Evolutionary conservation across 2,888 invertebrate genomes (phyloP).

Genomic region (Magallana nippona): DNA sequence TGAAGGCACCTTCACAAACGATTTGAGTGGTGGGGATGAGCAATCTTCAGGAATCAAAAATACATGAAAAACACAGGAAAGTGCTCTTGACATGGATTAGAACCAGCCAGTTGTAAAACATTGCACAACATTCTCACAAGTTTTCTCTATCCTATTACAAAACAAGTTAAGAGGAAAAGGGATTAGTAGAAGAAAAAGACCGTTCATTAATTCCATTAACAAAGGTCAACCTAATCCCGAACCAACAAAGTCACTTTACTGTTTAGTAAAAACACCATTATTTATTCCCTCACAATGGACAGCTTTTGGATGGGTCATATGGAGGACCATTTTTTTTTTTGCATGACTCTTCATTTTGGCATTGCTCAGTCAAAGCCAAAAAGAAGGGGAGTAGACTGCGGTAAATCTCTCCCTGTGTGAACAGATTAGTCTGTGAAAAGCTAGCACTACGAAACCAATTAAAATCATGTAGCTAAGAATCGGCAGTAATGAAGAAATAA

Average conservation of each 20-base stretch:
- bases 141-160: constrained; percentile 23
- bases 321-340: neutral
- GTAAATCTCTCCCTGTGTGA: constrained; percentile 3
- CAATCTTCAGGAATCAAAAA: neutral
- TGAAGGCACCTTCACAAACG: too few species aligned
- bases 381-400: neutral
- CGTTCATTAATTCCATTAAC: constrained; percentile 22
- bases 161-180: constrained; percentile 12
- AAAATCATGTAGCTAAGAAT: constrained; percentile 29
- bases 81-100: constrained; percentile 22
- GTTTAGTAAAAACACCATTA: constrained; percentile 7
- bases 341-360: constrained; percentile 2
- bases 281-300: neutral
- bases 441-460: constrained; percentile 5
- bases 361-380: neutral
- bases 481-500: neutral
- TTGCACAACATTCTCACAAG: constrained; percentile 24
- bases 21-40: too few species aligned
- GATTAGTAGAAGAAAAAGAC: constrained; percentile 1
- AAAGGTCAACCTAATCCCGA: constrained; percentile 24
- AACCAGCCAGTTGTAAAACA: neutral
- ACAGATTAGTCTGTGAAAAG: constrained; percentile 7
- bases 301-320: neutral
- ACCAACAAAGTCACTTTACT: neutral
- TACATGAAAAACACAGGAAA: neutral